These are phyloP conservation scores for Symphodus melops DNA, from an alignment of 2,113 vertebrate species.

Conservation along the genomic window DNA sequence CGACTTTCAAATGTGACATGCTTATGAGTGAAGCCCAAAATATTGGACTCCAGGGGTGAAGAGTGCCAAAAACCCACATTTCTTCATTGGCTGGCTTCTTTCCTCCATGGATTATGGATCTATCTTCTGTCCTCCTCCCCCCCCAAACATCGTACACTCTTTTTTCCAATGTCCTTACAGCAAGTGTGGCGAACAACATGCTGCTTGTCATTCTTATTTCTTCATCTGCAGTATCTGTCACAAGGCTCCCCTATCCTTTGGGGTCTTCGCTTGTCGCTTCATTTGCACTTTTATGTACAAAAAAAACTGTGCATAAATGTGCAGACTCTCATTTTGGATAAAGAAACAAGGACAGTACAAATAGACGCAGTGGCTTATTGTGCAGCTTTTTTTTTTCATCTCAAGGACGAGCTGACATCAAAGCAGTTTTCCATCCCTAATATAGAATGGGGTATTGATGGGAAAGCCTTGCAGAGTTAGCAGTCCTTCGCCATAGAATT, in stretches of 20 bases:
- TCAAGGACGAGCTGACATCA: conserved; percentile 71
- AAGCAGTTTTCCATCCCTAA: conserved; percentile 53
- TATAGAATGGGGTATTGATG: conserved; percentile 45
- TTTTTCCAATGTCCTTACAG: conserved; percentile 52
- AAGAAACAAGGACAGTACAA: conserved; percentile 14
- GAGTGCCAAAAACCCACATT: conserved; percentile 54
- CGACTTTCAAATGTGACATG: conserved; percentile 69
- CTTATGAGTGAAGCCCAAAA: conserved; percentile 64
- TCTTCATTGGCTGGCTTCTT: conserved; percentile 53
- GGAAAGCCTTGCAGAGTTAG: conserved; percentile 43
- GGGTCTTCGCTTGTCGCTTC: conserved; percentile 15
- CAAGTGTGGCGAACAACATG: conserved; percentile 36
- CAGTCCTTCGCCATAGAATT: conserved; percentile 34
- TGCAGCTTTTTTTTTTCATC: conserved; percentile 22
- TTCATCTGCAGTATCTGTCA: conserved; percentile 37
- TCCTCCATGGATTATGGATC: conserved; percentile 56
- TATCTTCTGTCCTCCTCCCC: conserved; percentile 13
- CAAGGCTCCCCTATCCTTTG: conserved; percentile 26
- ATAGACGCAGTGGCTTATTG: conserved; percentile 38
- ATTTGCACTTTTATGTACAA: background rate
- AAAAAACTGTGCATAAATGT: conserved; percentile 13
- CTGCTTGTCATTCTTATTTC: conserved; percentile 9
- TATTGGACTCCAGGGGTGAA: conserved; percentile 54
- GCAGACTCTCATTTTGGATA: conserved; percentile 21
- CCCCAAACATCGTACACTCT: conserved; percentile 41